Conservation (phyloP, 2,113 vertebrate genomes). For the Hystrix cristata region DNA sequence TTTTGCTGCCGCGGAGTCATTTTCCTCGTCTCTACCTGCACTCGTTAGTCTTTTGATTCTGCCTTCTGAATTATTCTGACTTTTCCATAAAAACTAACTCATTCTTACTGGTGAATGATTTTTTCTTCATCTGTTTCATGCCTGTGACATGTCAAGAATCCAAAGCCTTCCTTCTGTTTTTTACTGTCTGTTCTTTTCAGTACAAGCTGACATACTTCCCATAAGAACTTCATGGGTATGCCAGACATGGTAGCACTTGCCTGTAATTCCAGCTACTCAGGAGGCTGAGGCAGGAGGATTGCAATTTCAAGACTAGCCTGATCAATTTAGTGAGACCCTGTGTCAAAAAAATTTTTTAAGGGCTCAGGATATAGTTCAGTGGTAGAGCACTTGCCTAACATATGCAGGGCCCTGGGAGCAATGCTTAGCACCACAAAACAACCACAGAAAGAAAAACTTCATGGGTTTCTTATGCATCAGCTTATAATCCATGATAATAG, state of each 20-base stretch:
- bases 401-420: background rate
- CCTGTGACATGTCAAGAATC: background rate
- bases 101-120: background rate
- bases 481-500: background rate
- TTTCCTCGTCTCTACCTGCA: background rate
- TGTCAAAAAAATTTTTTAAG: background rate
- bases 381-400: background rate
- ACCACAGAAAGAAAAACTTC: background rate
- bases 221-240: background rate
- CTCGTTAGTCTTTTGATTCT: background rate
- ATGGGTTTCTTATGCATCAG: background rate
- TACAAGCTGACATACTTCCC: background rate
- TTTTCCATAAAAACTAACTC: background rate
- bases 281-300: background rate
- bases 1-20: background rate
- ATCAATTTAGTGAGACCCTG: background rate
- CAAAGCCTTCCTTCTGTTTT: constrained; percentile 11
- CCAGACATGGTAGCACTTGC: background rate
- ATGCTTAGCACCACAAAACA: background rate
- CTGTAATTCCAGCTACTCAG: background rate
- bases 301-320: background rate
- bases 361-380: background rate
- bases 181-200: background rate
- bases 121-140: background rate
- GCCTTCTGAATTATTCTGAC: background rate